Conservation (phyloP, 2,113 vertebrate genomes). For the Tachysurus vachellii region DNA sequence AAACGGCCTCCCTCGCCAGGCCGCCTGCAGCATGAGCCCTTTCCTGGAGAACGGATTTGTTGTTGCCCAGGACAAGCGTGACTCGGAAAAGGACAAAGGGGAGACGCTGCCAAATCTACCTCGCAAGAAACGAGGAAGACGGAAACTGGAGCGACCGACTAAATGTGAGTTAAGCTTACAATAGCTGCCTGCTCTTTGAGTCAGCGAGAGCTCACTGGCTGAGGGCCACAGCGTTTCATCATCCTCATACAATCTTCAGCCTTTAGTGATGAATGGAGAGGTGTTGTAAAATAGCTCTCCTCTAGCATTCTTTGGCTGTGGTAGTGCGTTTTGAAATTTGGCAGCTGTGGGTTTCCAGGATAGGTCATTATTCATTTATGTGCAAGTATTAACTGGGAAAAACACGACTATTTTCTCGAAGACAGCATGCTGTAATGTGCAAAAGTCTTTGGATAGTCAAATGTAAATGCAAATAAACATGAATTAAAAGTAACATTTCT, state of each 20-base stretch:
- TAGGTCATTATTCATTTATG: background rate
- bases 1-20: constrained; percentile 71
- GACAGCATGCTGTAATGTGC: background rate
- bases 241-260: background rate
- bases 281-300: constrained; percentile 12
- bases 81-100: constrained; percentile 78
- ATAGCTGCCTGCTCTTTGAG: constrained; percentile 28
- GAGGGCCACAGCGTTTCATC: constrained; percentile 18
- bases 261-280: constrained; percentile 14
- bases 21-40: constrained; percentile 68
- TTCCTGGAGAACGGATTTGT: constrained; percentile 85
- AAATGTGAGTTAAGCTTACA: constrained; percentile 77
- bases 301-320: constrained; percentile 17
- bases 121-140: constrained; percentile 81
- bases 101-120: constrained; percentile 67
- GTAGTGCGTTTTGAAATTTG: background rate
- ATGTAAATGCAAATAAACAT: background rate
- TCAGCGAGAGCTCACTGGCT: background rate
- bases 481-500: background rate
- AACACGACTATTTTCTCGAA: background rate
- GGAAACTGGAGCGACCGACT: constrained; percentile 83
- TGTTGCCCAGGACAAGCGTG: constrained; percentile 74
- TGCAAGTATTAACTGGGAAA: background rate
- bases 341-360: background rate
- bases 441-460: background rate